phyloP scores from a whole-genome alignment of 2,888 invertebrate species.

The Heliconius hortense region DNA sequence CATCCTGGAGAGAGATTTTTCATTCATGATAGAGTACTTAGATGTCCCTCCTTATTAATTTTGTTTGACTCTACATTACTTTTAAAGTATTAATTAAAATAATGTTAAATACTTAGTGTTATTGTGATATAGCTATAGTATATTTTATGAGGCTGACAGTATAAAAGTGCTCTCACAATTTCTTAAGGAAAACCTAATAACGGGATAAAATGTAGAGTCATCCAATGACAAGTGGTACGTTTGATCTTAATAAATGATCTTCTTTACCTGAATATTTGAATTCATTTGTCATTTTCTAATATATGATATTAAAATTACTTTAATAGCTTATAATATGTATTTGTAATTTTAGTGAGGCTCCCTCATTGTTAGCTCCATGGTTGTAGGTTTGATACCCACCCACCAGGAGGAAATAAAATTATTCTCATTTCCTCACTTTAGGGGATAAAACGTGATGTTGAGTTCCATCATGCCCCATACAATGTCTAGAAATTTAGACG shows the following conservation, averaged over 20 bases:
- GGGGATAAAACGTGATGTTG: not conserved
- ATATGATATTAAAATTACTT: not conserved
- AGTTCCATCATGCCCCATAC: not conserved
- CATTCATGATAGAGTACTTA: not conserved
- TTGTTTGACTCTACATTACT: not conserved
- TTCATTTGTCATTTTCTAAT: not conserved
- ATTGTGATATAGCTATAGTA: slow-evolving; percentile 21
- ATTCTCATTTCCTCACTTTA: not conserved
- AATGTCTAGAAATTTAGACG: not conserved
- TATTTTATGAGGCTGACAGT: not conserved
- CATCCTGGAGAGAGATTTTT: too few relatives aligned
- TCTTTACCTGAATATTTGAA: not conserved
- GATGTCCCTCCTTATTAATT: not conserved
- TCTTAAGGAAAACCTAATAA: not conserved
- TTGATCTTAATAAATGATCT: slow-evolving; percentile 9
- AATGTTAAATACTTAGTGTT: slow-evolving; percentile 8
- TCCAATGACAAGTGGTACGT: not conserved
- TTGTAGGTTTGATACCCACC: not conserved
- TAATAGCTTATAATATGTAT: not conserved
- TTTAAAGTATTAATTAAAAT: not conserved
- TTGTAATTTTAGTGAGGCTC: not conserved
- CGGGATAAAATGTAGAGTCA: not conserved
- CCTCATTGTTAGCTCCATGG: not conserved
- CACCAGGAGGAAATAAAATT: not conserved
- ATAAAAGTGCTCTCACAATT: not conserved